phyloP scores from a whole-genome alignment of 1,140 invertebrate genomes.

The Lordiphosa stackelbergi region DNA sequence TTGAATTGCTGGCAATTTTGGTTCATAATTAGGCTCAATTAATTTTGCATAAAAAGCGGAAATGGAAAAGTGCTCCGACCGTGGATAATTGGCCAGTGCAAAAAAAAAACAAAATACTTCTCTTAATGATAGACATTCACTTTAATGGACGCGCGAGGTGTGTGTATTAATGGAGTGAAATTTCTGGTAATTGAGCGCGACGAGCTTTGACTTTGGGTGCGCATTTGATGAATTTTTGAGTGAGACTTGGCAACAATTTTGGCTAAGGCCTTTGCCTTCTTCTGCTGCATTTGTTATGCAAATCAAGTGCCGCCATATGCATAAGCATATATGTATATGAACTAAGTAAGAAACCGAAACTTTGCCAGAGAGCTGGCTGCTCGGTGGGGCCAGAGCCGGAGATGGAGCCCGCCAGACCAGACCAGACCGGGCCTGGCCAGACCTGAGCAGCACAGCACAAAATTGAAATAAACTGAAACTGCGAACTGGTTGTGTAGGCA shows the following conservation, averaged over 20 bases:
- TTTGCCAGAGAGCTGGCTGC: constrained; percentile 20
- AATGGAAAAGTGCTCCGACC: constrained; percentile 52
- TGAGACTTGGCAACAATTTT: constrained; percentile 44
- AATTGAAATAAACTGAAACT: constrained; percentile 65
- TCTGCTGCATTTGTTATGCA: constrained; percentile 68
- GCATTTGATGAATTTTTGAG: constrained; percentile 68
- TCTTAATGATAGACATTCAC: constrained; percentile 74
- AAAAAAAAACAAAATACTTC: constrained; percentile 24
- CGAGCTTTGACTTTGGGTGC: constrained; percentile 58
- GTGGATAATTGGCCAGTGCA: constrained; percentile 27
- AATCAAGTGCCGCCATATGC: constrained; percentile 68
- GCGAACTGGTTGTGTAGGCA: constrained; percentile 72
- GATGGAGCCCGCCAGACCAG: constrained; percentile 25
- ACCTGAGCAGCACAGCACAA: constrained; percentile 29
- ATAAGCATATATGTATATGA: constrained; percentile 26
- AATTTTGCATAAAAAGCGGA: constrained; percentile 69
- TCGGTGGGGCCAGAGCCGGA: constrained; percentile 30
- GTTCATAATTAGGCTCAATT: constrained; percentile 63
- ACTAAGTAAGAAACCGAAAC: constrained; percentile 50
- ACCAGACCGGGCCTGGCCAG: constrained; percentile 12
- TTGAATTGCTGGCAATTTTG: constrained; percentile 40
- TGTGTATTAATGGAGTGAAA: constrained; percentile 71
- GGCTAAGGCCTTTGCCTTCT: constrained; percentile 37
- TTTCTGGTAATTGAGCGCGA: constrained; percentile 68
- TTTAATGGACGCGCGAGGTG: constrained; percentile 65